A percentile compares a stretch with the other conserved stretches of the same genome.
Evolutionary conservation across 1,140 invertebrate species (phyloP).

Genomic region (Calliphora vicina): DNA sequence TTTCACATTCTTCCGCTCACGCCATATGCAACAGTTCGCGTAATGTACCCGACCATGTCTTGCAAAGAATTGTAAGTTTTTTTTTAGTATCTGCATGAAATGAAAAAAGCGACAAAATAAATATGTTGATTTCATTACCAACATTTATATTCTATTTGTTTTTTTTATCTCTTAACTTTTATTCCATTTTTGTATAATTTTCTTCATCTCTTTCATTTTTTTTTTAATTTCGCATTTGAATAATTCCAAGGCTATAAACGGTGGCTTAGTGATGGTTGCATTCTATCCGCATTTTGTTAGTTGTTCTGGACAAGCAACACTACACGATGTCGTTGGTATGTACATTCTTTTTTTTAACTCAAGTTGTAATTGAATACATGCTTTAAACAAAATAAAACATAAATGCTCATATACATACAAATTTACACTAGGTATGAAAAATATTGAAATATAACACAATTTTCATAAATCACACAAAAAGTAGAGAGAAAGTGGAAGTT

Average conservation of each 20-base stretch:
- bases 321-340: constrained; percentile 80
- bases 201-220: neutral
- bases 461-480: no score
- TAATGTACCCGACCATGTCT: constrained; percentile 86
- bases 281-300: constrained; percentile 87
- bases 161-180: neutral
- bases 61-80: constrained; percentile 76
- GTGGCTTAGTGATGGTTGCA: constrained; percentile 89
- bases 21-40: constrained; percentile 83
- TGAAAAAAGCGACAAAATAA: constrained; percentile 8
- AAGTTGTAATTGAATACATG: constrained; percentile 44
- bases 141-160: neutral
- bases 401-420: neutral
- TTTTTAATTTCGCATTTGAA: constrained; percentile 17
- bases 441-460: no score
- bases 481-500: no score
- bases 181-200: constrained; percentile 37
- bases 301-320: constrained; percentile 77
- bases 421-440: no score
- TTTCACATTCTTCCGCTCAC: constrained; percentile 87
- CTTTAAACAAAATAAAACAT: neutral
- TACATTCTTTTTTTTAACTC: constrained; percentile 38
- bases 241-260: constrained; percentile 68
- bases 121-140: constrained; percentile 36
- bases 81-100: neutral